A percentile compares a stretch with the other conserved stretches of the same genome.
Conservation (phyloP, 2,113 vertebrate genomes). For the Papio anubis region DNA sequence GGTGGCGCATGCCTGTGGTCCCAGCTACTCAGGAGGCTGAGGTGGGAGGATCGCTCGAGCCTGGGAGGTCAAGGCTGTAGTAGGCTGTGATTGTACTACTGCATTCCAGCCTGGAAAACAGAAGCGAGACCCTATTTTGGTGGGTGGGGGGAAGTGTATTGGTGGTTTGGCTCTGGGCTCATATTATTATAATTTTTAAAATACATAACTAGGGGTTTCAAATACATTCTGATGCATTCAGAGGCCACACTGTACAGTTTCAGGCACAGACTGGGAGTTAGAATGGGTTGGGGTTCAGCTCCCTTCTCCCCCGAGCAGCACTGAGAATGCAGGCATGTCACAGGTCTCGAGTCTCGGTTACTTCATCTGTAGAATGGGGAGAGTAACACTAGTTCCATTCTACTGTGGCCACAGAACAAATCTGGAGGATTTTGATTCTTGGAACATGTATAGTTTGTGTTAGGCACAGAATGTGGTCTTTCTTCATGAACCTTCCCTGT, state of each 20-base stretch:
- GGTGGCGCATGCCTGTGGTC: too few species aligned
- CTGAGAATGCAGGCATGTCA: background rate
- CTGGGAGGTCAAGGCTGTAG: too few species aligned
- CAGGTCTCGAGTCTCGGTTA: too few species aligned
- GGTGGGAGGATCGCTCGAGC: too few species aligned
- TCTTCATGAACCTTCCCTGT: background rate
- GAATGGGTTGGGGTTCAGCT: background rate
- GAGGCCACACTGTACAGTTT: fast-evolving
- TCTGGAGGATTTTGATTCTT: background rate
- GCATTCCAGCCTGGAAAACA: too few species aligned
- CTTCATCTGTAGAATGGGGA: background rate
- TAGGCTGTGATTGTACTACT: too few species aligned
- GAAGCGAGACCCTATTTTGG: too few species aligned
- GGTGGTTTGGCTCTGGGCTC: too few species aligned
- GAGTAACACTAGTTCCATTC: fast-evolving
- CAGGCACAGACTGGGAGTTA: background rate
- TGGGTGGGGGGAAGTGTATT: too few species aligned
- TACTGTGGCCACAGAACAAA: background rate
- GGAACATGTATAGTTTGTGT: background rate
- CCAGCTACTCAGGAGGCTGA: too few species aligned
- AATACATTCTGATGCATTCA: fast-evolving
- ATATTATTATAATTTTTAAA: background rate
- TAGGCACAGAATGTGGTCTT: too few species aligned
- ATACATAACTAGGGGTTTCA: background rate
- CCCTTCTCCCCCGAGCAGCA: background rate